Evolutionary conservation across 2,797 vertebrate genomes (phyloP).

Genomic region (Tenualosa thibaudeaui): DNA sequence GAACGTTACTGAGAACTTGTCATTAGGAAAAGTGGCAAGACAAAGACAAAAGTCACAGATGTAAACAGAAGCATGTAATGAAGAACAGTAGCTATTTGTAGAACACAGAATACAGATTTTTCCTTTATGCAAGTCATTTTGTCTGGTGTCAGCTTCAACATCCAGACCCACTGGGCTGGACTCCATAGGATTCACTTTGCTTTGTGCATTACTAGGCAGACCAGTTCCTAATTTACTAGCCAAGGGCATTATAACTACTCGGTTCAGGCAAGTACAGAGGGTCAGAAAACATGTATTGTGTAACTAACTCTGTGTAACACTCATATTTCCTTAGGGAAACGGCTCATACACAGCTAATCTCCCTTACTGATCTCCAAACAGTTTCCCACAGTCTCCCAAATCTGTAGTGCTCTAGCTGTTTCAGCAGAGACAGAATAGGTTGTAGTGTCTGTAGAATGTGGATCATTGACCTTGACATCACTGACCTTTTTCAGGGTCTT

Average conservation of each 20-base stretch:
- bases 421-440: neutral
- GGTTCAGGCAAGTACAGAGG: neutral
- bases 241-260: neutral
- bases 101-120: neutral
- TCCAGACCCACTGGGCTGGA: neutral
- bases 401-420: neutral
- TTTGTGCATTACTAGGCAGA: neutral
- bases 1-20: neutral
- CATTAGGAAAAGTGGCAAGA: neutral
- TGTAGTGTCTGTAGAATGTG: neutral
- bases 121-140: constrained; percentile 10
- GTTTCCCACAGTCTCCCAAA: constrained; percentile 1
- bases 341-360: neutral
- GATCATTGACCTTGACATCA: neutral
- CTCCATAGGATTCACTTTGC: neutral
- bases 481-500: neutral
- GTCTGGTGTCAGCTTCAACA: neutral
- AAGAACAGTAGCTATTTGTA: neutral
- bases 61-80: neutral
- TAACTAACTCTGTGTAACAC: too few species aligned
- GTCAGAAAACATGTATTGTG: neutral
- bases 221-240: neutral
- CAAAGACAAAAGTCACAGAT: neutral
- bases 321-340: neutral
- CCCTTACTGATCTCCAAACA: neutral